Conservation (phyloP, 2,888 invertebrate species). For the Gortyna flavago region DNA sequence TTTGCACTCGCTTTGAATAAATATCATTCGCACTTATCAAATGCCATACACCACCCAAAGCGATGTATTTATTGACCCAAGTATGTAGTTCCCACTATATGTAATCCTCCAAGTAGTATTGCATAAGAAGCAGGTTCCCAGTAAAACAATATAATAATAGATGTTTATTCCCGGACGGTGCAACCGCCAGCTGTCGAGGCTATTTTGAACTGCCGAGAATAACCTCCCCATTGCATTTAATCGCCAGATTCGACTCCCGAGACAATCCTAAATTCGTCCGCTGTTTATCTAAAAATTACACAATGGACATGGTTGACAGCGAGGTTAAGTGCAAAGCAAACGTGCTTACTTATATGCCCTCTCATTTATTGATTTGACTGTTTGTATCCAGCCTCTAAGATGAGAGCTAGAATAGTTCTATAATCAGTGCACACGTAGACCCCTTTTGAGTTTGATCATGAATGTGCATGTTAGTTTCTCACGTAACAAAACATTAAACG, state of each 20-base stretch:
- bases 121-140: slow-evolving; percentile 11
- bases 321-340: not conserved
- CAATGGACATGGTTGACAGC: slow-evolving; percentile 12
- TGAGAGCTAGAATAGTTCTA: not conserved
- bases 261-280: slow-evolving; percentile 28
- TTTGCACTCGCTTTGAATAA: slow-evolving; percentile 54
- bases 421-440: slow-evolving; percentile 10
- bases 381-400: not conserved
- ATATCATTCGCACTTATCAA: slow-evolving; percentile 47
- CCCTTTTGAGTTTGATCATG: not conserved
- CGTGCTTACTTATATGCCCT: slow-evolving; percentile 7
- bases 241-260: slow-evolving; percentile 22
- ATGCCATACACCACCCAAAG: slow-evolving; percentile 20
- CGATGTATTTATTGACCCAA: slow-evolving; percentile 27
- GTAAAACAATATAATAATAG: slow-evolving; percentile 40
- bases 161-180: slow-evolving; percentile 34
- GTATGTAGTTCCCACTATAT: slow-evolving; percentile 38
- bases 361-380: not conserved
- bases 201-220: slow-evolving; percentile 56
- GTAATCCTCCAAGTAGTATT: slow-evolving; percentile 22
- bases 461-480: slow-evolving; percentile 36
- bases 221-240: slow-evolving; percentile 44
- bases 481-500: slow-evolving; percentile 22
- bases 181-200: slow-evolving; percentile 41
- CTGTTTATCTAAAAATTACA: slow-evolving; percentile 30